Conservation (phyloP, 2,888 invertebrate species). For the Andrena bucephala region DNA sequence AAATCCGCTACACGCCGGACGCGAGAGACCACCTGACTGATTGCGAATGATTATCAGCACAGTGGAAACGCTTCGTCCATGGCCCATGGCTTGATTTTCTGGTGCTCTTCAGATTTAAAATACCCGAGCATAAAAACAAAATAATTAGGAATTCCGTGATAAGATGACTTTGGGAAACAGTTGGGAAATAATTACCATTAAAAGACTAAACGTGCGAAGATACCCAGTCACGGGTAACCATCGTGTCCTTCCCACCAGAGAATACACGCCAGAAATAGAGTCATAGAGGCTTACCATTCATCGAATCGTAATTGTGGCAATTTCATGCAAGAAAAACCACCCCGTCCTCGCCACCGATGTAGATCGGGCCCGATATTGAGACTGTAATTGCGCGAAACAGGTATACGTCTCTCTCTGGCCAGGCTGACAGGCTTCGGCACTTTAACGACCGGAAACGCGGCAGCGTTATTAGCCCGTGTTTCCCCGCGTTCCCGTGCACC, state of each 20-base stretch:
- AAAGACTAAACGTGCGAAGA: no score
- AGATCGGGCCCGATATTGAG: constrained; percentile 37
- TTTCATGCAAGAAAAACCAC: constrained; percentile 24
- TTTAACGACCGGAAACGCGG: constrained; percentile 74
- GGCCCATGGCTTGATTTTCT: no score
- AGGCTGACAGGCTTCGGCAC: constrained; percentile 44
- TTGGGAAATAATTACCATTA: background rate
- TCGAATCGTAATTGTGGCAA: constrained; percentile 16
- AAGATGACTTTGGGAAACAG: no score
- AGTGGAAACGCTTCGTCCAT: no score
- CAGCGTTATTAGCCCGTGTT: constrained; percentile 62
- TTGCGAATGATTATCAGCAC: no score
- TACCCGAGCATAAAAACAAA: no score
- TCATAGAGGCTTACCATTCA: constrained; percentile 1
- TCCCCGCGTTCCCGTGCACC: constrained; percentile 46
- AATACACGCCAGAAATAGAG: background rate
- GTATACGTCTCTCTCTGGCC: constrained; percentile 19
- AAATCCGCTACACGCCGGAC: background rate
- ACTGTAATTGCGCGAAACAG: constrained; percentile 37
- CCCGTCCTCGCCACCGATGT: background rate
- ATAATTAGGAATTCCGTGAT: no score
- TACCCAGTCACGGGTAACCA: no score
- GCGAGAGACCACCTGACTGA: background rate
- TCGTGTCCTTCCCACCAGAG: background rate
- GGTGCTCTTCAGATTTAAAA: no score